Evolutionary conservation across 1,140 invertebrate species (phyloP).

Genomic region (Liolophura sinensis): DNA sequence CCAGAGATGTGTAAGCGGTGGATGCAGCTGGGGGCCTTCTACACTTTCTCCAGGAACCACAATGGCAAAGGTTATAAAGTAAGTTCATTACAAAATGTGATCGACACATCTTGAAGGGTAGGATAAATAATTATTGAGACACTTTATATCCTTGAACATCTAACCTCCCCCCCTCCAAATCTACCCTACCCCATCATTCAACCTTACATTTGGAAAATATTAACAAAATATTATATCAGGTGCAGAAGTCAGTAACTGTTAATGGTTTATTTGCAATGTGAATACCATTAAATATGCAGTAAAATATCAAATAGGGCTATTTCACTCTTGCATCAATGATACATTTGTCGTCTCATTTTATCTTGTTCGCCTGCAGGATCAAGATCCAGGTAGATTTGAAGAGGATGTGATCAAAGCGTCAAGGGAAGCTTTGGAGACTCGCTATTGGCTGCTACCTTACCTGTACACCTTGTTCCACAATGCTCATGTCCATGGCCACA

Average conservation of each 20-base stretch:
- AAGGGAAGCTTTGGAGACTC: slow-evolving; percentile 39
- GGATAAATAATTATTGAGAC: too few species aligned
- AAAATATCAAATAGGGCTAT: neutral
- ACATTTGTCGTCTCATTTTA: neutral
- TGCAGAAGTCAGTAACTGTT: too few species aligned
- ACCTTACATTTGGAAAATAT: too few species aligned
- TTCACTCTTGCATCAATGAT: neutral
- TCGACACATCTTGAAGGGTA: too few species aligned
- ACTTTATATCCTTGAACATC: too few species aligned
- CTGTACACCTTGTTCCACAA: slow-evolving; percentile 53
- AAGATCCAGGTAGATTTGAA: slow-evolving; percentile 47
- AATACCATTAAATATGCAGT: neutral
- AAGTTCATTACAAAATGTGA: neutral
- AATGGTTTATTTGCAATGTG: too few species aligned
- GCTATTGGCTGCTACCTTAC: slow-evolving; percentile 53
- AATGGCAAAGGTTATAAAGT: slow-evolving; percentile 37
- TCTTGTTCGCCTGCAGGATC: slow-evolving; percentile 23
- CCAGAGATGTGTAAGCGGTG: slow-evolving; percentile 45
- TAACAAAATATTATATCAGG: too few species aligned
- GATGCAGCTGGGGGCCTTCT: slow-evolving; percentile 55
- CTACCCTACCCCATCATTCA: too few species aligned
- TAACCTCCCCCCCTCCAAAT: too few species aligned
- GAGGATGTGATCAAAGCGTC: slow-evolving; percentile 39
- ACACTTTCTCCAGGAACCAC: slow-evolving; percentile 50
- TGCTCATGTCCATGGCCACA: slow-evolving; percentile 39